Base-by-base conservation (phyloP, 1,140 invertebrate genomes). In the Diploscapter pachys region DNA sequence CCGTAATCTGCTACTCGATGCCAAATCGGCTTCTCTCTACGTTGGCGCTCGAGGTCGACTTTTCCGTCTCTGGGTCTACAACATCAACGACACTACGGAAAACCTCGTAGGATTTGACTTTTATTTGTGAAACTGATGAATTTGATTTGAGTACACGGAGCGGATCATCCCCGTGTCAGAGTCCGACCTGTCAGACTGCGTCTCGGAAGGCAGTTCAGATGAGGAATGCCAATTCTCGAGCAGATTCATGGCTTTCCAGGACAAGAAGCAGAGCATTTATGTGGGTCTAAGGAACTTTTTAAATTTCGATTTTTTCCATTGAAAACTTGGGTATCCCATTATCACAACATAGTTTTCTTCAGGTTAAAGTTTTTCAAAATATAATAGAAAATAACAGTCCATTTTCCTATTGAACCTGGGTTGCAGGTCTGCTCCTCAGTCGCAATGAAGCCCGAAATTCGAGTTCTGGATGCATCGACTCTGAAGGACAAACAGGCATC, bases 31-130 rank as follows among this genome's bases (percentile, higher is more conserved):
- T 63, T 77, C 84, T 56, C 78, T 85, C 9, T 85, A 85, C 70
- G 83, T 85, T 52, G 84, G 84, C 8, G 81, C 81, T 11, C 61
- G 75, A 49, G 80, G 78, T 6, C 73, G 80, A 57, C 63, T 85
- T 11, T 85, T 84, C 69, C 77, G 80, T 31, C 72, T 85, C 9
- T 85, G 83, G 83, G 74, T 85, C 49, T 85, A 80, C 71, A 85
- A 85, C 67, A 75, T 85, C 63, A 85, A 85, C 70, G 84, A 85
- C 70, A 85, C 83, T 49, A 73, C 76, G 50, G 73, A 80, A 57
- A 82, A 78, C 77, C 72, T 85, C 56, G 82, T 83, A 66, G 51
- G 68, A 71, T 72, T 31, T 31, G 0, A 31, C 31, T 31, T 31
- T 31, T 31, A 31, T 31, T 1, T 31, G 31, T 31, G 31, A 31